Conservation (phyloP, 2,888 invertebrate genomes). For the Pristionchus fissidentatus region DNA sequence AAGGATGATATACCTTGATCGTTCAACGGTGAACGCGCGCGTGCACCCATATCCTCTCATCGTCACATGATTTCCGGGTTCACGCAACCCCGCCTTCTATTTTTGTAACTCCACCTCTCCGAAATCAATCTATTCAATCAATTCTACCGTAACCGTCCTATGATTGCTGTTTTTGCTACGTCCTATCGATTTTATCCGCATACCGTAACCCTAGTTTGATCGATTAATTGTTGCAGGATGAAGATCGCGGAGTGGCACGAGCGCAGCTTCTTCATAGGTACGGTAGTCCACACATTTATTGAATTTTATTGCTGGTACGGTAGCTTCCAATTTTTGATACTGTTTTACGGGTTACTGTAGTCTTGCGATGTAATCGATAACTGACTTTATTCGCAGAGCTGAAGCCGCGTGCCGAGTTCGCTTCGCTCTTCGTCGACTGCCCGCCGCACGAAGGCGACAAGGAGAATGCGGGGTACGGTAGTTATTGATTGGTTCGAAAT, state of each 20-base stretch:
- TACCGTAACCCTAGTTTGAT: background rate
- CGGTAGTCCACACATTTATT: background rate
- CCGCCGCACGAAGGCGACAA: slow-evolving; percentile 55
- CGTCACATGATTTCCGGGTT: background rate
- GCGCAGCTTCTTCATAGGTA: slow-evolving; percentile 54
- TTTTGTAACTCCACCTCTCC: background rate
- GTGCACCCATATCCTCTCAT: background rate
- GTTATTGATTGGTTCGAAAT: background rate
- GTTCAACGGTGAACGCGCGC: no score
- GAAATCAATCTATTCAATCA: background rate
- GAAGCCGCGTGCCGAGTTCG: slow-evolving; percentile 65
- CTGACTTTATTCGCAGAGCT: slow-evolving; percentile 51
- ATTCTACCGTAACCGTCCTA: background rate
- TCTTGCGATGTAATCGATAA: background rate
- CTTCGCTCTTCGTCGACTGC: slow-evolving; percentile 66
- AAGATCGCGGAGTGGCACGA: slow-evolving; percentile 50
- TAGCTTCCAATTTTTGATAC: background rate
- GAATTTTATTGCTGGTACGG: background rate
- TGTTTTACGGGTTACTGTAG: background rate
- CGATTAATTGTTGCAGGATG: background rate
- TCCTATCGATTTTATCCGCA: background rate
- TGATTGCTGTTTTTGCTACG: background rate
- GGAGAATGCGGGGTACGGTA: slow-evolving; percentile 15
- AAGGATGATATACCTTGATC: slow-evolving; percentile 4
- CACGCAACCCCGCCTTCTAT: background rate